Evolutionary conservation across 2,888 invertebrate genomes (phyloP), one percentile per base, ranked within the genome.

Genomic region (Pseudoips prasinana): DNA sequence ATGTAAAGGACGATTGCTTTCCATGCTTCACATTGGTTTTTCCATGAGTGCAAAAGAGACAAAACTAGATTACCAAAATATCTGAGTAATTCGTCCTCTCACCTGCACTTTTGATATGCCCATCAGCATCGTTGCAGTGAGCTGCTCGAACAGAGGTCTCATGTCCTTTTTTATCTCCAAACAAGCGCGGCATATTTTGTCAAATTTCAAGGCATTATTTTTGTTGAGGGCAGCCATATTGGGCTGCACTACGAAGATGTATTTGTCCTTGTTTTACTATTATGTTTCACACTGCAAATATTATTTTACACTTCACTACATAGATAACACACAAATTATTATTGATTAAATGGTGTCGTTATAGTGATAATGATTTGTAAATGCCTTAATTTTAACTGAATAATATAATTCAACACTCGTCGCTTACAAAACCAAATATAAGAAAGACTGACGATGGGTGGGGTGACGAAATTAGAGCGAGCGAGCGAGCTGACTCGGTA

Each of bases 91-190:
- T 72, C 66, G 71, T 71, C 69, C 69, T 76, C 78, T 87, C 76
- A 90, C 91, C 76, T 90, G 88, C 47, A 92, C 90, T 70, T 89
- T 90, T 36, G 91, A 90, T 73, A 91, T 91, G 48, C 90, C 91
- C 91, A 91, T 91, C 53, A 92, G 58, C 92, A 92, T 92, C 48
- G 91, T 91, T 8, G 92, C 91, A 23, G 92, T 90, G 46, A 91
- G 90, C 66, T 92, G 92, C 49, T 91, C 91, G 60, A 92, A 92
- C 39, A 92, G 66, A 14, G 92, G 92, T 52, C 92, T 80, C 92
- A 92, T 92, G 60, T 92, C 92, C 64, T 91, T 92, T 63, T 92
- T 92, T 55, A 90, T 85, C 50, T 90, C 89, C 59, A 92, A 81
- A 73, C 92, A 92, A 30, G 91, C 90, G 10, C 92, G 89, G 71